phyloP scores from a whole-genome alignment of 2,797 vertebrate species.

The Myotis pilosus region DNA sequence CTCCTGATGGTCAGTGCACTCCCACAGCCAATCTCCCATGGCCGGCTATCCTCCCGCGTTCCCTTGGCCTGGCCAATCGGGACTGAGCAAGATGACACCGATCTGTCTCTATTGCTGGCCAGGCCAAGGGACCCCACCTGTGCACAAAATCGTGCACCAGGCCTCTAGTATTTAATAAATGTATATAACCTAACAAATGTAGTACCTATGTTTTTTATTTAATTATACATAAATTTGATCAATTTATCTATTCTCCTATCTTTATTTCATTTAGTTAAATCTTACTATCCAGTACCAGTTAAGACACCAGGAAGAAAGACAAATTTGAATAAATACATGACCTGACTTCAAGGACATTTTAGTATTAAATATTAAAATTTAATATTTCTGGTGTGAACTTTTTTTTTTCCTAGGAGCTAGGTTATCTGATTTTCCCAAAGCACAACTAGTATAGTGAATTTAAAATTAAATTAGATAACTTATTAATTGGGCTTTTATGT shows the following conservation, averaged over 20 bases:
- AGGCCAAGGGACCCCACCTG: too few relatives aligned
- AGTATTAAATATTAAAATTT: too few relatives aligned
- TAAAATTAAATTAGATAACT: conserved; percentile 1
- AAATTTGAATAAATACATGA: background rate
- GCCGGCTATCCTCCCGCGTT: too few relatives aligned
- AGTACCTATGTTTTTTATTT: background rate
- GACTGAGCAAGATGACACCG: too few relatives aligned
- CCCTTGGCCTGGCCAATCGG: too few relatives aligned
- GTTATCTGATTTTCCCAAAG: background rate
- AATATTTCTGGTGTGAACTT: background rate
- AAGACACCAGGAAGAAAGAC: background rate
- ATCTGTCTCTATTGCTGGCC: too few relatives aligned
- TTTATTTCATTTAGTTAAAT: background rate
- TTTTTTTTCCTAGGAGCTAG: background rate
- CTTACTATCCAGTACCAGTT: background rate
- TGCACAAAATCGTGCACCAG: too few relatives aligned
- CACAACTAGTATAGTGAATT: background rate
- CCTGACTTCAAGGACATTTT: background rate
- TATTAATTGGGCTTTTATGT: background rate
- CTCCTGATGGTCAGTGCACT: too few relatives aligned
- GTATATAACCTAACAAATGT: background rate
- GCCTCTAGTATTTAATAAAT: background rate
- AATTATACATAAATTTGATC: background rate
- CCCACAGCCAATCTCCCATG: too few relatives aligned
- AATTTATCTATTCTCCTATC: background rate